phyloP scores from a whole-genome alignment of 2,113 vertebrate species.

The Genyomyrus donnyi region DNA sequence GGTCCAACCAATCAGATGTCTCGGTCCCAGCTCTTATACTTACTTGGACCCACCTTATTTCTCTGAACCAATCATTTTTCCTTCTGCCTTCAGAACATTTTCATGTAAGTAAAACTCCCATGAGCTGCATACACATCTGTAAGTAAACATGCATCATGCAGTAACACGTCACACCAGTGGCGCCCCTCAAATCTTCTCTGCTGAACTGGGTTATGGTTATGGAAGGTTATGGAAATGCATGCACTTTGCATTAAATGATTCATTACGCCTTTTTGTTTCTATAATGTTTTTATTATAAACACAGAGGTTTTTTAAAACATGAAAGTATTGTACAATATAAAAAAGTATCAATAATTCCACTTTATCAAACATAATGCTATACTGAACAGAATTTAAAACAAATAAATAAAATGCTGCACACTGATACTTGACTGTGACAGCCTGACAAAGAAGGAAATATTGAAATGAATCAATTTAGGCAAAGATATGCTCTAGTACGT shows the following conservation, averaged over 20 bases:
- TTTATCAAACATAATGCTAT: conserved; percentile 18
- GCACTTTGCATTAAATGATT: conserved; percentile 60
- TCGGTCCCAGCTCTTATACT: too few relatives aligned
- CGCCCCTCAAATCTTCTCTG: neutral
- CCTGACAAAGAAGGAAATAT: neutral
- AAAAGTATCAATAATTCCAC: conserved; percentile 21
- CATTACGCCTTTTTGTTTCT: conserved; percentile 58
- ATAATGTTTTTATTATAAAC: conserved; percentile 70
- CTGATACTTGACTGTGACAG: neutral
- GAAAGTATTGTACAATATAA: conserved; percentile 25
- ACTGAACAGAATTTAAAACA: conserved; percentile 9
- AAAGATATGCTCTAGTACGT: neutral
- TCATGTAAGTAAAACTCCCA: too few relatives aligned
- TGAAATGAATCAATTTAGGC: conserved; percentile 4
- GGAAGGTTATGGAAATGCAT: conserved; percentile 37
- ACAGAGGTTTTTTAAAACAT: conserved; percentile 40
- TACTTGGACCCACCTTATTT: too few relatives aligned
- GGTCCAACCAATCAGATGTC: too few relatives aligned
- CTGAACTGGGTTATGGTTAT: neutral
- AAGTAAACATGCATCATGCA: neutral
- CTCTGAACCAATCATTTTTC: too few relatives aligned
- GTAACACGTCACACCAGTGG: neutral
- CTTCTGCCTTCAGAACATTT: too few relatives aligned
- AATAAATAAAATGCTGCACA: conserved; percentile 12
- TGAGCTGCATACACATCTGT: neutral